A percentile compares a stretch with the other conserved stretches of the same genome.
phyloP scores from a whole-genome alignment of 2,888 invertebrate species.

The Noctua janthe region DNA sequence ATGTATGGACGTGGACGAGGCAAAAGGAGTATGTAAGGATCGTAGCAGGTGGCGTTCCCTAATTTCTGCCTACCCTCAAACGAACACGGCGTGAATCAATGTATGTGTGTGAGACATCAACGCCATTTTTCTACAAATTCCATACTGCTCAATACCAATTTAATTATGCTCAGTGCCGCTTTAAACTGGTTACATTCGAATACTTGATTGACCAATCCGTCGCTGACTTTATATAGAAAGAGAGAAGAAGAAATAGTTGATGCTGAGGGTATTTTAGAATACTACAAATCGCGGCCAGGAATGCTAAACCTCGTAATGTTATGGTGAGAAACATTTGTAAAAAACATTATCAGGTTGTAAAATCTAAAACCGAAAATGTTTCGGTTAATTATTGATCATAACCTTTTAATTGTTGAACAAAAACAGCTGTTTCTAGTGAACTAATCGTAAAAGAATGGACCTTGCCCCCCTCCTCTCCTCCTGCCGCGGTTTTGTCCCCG shows the following conservation, averaged over 20 bases:
- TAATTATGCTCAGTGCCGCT: not conserved
- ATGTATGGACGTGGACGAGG: no score
- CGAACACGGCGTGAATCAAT: no score
- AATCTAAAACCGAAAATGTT: slow-evolving; percentile 39
- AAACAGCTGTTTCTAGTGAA: slow-evolving; percentile 59
- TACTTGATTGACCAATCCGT: no score
- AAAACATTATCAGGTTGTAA: slow-evolving; percentile 16
- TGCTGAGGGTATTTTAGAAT: not conserved
- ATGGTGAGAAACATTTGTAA: slow-evolving; percentile 10
- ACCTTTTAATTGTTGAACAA: slow-evolving; percentile 59
- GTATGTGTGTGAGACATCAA: not conserved
- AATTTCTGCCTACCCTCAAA: no score
- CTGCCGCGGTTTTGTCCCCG: not conserved
- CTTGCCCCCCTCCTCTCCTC: slow-evolving; percentile 7
- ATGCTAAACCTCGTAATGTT: not conserved
- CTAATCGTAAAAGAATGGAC: slow-evolving; percentile 59
- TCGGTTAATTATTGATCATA: slow-evolving; percentile 53
- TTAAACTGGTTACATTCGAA: not conserved
- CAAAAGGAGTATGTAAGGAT: no score
- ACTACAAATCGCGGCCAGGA: slow-evolving; percentile 1
- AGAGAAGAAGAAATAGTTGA: not conserved
- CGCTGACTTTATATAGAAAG: no score
- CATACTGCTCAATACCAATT: not conserved
- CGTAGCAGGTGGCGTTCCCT: no score
- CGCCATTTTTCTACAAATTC: not conserved